phyloP scores from a whole-genome alignment of 2,797 vertebrate genomes.

The Ambastaia sidthimunki region DNA sequence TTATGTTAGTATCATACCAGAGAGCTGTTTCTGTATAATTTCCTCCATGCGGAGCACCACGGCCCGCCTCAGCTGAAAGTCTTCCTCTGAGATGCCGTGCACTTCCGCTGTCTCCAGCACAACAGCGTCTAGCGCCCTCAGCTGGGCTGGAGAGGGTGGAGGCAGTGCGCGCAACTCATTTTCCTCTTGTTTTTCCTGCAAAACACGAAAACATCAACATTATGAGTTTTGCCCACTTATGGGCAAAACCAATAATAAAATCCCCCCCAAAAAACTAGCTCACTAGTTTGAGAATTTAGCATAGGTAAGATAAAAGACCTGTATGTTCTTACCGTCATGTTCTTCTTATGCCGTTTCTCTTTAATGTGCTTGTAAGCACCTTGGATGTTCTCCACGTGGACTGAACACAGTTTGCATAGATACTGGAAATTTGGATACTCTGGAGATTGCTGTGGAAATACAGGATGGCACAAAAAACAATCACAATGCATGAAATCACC shows the following conservation, averaged over 20 bases:
- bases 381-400: conserved; percentile 97
- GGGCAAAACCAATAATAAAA: neutral
- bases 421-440: conserved; percentile 97
- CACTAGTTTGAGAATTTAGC: neutral
- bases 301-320: neutral
- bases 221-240: too few species aligned
- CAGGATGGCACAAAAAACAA: neutral
- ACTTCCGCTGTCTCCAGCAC: conserved; percentile 82
- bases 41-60: conserved; percentile 90
- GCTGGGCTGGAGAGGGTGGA: conserved; percentile 83
- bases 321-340: conserved; percentile 85
- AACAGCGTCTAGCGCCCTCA: conserved; percentile 85
- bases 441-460: conserved; percentile 84
- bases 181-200: conserved; percentile 96
- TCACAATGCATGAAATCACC: neutral
- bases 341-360: conserved; percentile 99
- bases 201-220: neutral
- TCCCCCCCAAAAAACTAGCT: too few species aligned
- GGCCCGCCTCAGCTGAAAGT: conserved; percentile 83
- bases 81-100: conserved; percentile 91
- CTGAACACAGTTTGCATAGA: conserved; percentile 95
- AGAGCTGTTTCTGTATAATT: conserved; percentile 84
- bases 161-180: conserved; percentile 91
- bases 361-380: conserved; percentile 99
- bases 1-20: conserved; percentile 75